Percentiles rank a stretch among this genome's conserved stretches.
phyloP scores from a whole-genome alignment of 35 echinoderm and acorn worm species.

The Lytechinus variegatus region DNA sequence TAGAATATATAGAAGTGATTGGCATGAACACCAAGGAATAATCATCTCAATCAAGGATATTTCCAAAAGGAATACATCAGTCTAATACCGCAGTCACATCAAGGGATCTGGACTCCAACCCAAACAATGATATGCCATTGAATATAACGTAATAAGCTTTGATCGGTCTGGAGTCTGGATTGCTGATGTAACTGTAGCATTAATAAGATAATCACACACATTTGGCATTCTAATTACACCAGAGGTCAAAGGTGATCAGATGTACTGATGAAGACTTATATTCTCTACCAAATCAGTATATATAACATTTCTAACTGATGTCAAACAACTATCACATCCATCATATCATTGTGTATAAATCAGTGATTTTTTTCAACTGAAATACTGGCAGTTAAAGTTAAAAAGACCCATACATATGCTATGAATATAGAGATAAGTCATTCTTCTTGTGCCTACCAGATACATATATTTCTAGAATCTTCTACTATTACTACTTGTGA shows the following conservation, averaged over 20 bases:
- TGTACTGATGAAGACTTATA: not conserved
- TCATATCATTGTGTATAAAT: not conserved
- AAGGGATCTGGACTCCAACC: too few species aligned
- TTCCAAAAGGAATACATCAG: not conserved
- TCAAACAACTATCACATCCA: not conserved
- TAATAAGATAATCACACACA: constrained; percentile 9
- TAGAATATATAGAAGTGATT: not conserved
- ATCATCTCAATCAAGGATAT: not conserved
- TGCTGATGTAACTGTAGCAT: too few species aligned
- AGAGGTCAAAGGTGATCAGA: not conserved
- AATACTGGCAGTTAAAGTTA: not conserved
- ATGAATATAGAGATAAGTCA: not conserved
- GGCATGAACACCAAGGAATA: not conserved
- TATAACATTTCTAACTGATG: not conserved
- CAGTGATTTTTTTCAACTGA: not conserved
- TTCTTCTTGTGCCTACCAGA: not conserved
- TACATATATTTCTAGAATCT: not conserved
- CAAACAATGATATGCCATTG: too few species aligned
- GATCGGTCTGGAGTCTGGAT: too few species aligned
- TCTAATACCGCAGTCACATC: not conserved
- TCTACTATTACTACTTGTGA: not conserved
- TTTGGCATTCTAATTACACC: not conserved
- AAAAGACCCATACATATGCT: not conserved
- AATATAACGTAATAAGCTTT: too few species aligned
- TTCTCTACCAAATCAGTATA: not conserved